Percentiles rank a stretch among this genome's conserved stretches.
phyloP scores from a whole-genome alignment of 2,888 invertebrate species.

The Tinea trinotella region DNA sequence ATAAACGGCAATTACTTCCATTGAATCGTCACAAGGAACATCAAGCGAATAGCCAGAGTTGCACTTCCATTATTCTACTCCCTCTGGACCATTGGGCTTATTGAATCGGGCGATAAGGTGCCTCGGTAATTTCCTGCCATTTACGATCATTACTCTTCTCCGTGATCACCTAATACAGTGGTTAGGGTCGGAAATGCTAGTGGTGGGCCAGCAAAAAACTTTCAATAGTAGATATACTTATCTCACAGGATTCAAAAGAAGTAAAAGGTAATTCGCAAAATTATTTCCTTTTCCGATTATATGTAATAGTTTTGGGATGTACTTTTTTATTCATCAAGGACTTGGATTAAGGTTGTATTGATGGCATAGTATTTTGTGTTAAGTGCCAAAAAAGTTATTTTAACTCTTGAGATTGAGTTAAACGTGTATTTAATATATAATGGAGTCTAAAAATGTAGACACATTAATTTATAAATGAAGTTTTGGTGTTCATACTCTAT shows the following conservation, averaged over 20 bases:
- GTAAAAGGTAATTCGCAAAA: slow-evolving; percentile 30
- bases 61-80: slow-evolving; percentile 65
- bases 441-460: too few relatives aligned
- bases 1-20: slow-evolving; percentile 55
- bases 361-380: too few relatives aligned
- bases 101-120: slow-evolving; percentile 69
- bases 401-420: too few relatives aligned
- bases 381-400: too few relatives aligned
- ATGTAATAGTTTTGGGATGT: slow-evolving; percentile 15
- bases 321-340: background rate
- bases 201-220: slow-evolving; percentile 33
- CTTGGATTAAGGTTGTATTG: too few relatives aligned
- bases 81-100: slow-evolving; percentile 53
- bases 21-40: slow-evolving; percentile 45
- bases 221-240: slow-evolving; percentile 19
- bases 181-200: slow-evolving; percentile 32
- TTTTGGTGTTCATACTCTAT: too few relatives aligned
- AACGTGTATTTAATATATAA: too few relatives aligned
- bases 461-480: too few relatives aligned
- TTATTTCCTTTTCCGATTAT: slow-evolving; percentile 35
- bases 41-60: slow-evolving; percentile 45
- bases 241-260: slow-evolving; percentile 15
- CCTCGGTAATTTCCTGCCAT: slow-evolving; percentile 67
- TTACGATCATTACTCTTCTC: slow-evolving; percentile 60
- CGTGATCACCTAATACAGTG: slow-evolving; percentile 43